Conservation (phyloP, 2,113 vertebrate genomes). For the Lagenorhynchus albirostris region DNA sequence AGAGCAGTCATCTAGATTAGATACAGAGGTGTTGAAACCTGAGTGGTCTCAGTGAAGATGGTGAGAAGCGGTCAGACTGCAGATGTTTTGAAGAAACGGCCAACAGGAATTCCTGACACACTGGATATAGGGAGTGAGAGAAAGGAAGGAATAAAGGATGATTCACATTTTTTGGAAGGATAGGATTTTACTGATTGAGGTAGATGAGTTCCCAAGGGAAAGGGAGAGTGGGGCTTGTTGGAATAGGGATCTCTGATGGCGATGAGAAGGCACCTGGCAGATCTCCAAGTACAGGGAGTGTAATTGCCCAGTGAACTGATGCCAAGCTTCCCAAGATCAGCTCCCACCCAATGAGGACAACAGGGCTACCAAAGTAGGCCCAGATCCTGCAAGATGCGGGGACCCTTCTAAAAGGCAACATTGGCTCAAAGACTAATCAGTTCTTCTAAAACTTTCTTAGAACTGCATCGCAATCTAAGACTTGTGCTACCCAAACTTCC, state of each 20-base stretch:
- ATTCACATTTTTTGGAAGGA: neutral
- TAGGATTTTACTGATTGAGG: neutral
- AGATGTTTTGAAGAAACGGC: neutral
- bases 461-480: neutral
- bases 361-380: neutral
- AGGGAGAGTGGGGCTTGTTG: neutral
- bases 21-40: neutral
- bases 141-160: neutral
- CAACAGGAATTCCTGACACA: neutral
- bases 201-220: neutral
- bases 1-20: neutral
- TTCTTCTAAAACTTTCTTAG: neutral
- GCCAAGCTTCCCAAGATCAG: neutral
- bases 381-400: fast-evolving
- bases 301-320: neutral
- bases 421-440: neutral
- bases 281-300: neutral
- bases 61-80: neutral
- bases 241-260: neutral
- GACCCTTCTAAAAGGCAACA: neutral
- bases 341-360: neutral
- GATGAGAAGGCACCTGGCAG: neutral
- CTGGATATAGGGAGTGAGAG: neutral
- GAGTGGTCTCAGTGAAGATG: neutral
- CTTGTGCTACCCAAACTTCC: neutral